These are phyloP conservation scores for Tetramorium simillimum DNA, from an alignment of 1,140 invertebrate species.

Conservation along the genomic window DNA sequence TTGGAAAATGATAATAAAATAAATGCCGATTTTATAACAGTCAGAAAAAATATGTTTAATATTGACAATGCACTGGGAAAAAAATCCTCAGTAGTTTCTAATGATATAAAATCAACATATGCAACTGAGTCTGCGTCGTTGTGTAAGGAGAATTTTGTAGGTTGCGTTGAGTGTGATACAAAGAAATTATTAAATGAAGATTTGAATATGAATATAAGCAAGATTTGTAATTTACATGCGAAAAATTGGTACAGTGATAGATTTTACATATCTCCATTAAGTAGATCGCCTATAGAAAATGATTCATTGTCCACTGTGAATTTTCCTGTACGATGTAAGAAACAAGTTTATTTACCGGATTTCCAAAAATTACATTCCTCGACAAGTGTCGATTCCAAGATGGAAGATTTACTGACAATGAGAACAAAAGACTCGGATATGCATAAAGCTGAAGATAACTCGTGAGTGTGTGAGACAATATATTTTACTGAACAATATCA, in stretches of 20 bases:
- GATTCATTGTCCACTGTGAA: not conserved
- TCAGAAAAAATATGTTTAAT: constrained; percentile 10
- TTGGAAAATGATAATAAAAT: not conserved
- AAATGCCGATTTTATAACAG: not conserved
- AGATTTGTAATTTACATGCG: constrained; percentile 35
- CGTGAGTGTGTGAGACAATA: not conserved
- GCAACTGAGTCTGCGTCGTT: not conserved
- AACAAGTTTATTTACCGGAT: not conserved
- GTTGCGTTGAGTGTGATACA: constrained; percentile 8
- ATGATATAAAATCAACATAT: constrained; percentile 1
- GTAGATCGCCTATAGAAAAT: not conserved
- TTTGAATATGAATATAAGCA: constrained; percentile 19
- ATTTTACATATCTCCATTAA: not conserved
- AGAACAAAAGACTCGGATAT: not conserved
- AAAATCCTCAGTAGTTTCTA: not conserved
- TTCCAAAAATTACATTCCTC: not conserved
- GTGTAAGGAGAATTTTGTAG: not conserved
- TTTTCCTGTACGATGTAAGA: not conserved
- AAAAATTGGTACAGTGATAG: constrained; percentile 24
- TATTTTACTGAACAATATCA: not conserved
- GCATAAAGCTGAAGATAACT: not conserved
- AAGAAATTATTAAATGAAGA: constrained; percentile 38
- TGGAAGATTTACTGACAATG: not conserved
- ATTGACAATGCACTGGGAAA: not conserved
- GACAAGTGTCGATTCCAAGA: not conserved